Base-by-base conservation (phyloP, 2,888 invertebrate species). In the Smittia sp. region DNA sequence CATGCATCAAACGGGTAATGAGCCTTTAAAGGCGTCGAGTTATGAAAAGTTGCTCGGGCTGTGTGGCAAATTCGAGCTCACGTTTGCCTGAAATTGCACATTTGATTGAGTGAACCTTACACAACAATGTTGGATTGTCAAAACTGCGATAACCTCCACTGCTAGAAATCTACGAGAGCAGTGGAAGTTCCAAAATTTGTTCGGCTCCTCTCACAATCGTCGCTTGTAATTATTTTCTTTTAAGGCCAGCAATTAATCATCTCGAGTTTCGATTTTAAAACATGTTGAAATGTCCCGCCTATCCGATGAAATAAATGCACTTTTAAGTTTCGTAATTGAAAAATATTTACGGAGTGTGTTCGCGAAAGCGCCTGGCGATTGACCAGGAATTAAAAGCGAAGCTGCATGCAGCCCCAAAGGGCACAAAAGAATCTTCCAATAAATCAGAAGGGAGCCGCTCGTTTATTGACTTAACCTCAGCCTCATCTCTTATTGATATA, bases 401-500 rank as follows among this genome's bases (percentile, higher is more conserved):
- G 25, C 63, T 24, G 63, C 25, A 25, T 66, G 66, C 32, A 9
- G 32, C 39, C 22, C 67, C 68, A 68, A n/a, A 41, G 41, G 68
- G 68, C 41, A 46, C n/a, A 41, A 9, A 58, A 58, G 24, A n/a
- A 68, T 13, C 41, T 68, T 24, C 46, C 22, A 20, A 68, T 68
- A 68, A 68, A 68, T 68, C 68, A 68, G 25, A 46, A 46, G 24
- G 46, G 46, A 68, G 68, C 68, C 20, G 38, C 38, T 22, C 39
- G 63, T 24, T 68, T 68, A 68, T 68, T 68, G 68, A 68, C 68
- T 68, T 68, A 68, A 68, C 68, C 68, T 41, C 68, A 25, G 22
- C 32, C 32, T 32, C n/a, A 41, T 46, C 41, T 68, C 39, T 46
- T 20, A 46, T 39, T 68, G 68, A 68, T 68, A 68, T 68, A 68